phyloP scores from a whole-genome alignment of 2,113 vertebrate species.

The Oryzias woworae region DNA sequence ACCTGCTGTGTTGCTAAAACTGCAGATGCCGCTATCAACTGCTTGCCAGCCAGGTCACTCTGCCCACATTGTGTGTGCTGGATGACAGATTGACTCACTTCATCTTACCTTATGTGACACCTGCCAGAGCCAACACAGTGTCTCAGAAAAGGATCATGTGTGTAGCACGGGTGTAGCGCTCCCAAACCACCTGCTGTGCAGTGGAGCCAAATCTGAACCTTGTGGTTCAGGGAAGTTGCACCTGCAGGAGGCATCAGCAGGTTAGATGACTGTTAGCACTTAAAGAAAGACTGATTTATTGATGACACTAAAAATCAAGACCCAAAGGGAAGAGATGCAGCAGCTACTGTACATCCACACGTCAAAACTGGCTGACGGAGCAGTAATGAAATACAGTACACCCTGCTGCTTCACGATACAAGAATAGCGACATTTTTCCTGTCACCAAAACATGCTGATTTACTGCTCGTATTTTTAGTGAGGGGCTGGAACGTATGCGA shows the following conservation, averaged over 20 bases:
- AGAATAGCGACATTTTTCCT: conserved; percentile 64
- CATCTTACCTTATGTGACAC: conserved; percentile 33
- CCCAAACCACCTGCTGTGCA: conserved; percentile 32
- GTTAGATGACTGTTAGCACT: neutral
- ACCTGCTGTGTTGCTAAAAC: conserved; percentile 36
- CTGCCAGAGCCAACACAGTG: conserved; percentile 44
- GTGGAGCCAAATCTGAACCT: conserved; percentile 15
- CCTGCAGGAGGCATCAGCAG: too few relatives aligned
- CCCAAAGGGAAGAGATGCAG: neutral
- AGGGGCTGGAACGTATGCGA: conserved; percentile 10
- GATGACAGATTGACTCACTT: conserved; percentile 26
- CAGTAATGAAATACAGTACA: conserved; percentile 62
- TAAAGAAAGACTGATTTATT: neutral
- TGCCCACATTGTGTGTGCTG: conserved; percentile 55
- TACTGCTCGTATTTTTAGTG: conserved; percentile 59
- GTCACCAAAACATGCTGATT: conserved; percentile 64
- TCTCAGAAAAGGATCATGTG: neutral
- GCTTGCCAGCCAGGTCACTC: conserved; percentile 57
- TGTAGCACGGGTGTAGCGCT: neutral
- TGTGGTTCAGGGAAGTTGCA: neutral
- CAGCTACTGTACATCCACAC: conserved; percentile 24
- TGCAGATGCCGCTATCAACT: conserved; percentile 55
- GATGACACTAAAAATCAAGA: conserved; percentile 1
- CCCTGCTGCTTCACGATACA: conserved; percentile 46
- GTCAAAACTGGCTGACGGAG: conserved; percentile 42